phyloP scores from a whole-genome alignment of 2,797 vertebrate genomes.

The Cyclopterus lumpus region DNA sequence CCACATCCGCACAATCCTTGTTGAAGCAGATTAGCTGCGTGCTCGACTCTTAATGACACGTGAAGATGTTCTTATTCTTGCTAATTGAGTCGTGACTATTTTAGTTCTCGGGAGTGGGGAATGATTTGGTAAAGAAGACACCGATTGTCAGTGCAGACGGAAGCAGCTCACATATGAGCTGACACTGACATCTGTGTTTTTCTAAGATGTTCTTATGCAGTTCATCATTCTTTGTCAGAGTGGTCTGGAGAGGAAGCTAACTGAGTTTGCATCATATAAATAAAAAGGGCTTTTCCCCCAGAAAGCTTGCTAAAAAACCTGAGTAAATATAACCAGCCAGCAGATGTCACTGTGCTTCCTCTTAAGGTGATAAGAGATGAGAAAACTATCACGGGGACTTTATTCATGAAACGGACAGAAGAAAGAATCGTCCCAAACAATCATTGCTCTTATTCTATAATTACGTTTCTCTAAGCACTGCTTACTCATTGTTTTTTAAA shows the following conservation, averaged over 20 bases:
- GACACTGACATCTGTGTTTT: too few species aligned
- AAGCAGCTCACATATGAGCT: too few species aligned
- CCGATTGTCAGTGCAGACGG: too few species aligned
- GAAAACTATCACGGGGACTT: accelerated
- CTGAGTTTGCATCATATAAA: background rate
- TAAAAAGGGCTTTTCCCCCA: background rate
- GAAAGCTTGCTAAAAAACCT: background rate
- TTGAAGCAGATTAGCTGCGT: background rate
- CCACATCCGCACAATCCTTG: background rate
- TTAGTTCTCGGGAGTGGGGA: background rate
- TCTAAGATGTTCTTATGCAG: background rate
- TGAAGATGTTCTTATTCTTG: background rate
- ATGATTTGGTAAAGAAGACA: background rate
- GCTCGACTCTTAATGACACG: background rate
- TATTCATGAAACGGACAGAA: background rate
- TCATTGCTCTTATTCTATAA: background rate
- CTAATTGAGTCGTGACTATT: background rate
- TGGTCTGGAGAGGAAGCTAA: background rate
- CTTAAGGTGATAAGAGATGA: background rate
- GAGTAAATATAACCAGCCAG: slow-evolving; percentile 34
- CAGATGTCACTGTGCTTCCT: slow-evolving; percentile 68
- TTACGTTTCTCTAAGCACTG: background rate
- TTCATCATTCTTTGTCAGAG: background rate
- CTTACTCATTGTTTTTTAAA: background rate
- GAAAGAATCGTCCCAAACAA: background rate